Evolutionary conservation across 2,888 invertebrate species (phyloP), one percentile per base, ranked within the genome.

Genomic region (Platypus cylindrus): DNA sequence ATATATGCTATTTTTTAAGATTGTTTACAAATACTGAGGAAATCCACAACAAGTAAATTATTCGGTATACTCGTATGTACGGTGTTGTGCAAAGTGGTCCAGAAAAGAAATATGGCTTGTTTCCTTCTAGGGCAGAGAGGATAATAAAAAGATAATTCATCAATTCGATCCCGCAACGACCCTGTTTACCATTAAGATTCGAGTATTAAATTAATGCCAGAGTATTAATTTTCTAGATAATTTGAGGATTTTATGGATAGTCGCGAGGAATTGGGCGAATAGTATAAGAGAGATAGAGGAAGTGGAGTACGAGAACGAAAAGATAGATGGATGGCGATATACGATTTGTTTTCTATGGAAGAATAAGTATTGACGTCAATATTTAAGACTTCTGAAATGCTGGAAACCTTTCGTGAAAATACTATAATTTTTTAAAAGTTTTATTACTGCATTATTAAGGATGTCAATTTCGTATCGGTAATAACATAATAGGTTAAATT

Each of bases 91-190:
- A 37, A 37, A 41, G 37, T 41, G 37, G 41, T 25, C 37, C 30
- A 31, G 41, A 41, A 34, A 37, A 37, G 41, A 41, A 41, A 32
- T 41, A 37, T 41, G 30, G 37, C 37, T 29, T 35, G 32, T 37
- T 41, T 37, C 32, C 37, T 37, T 32, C 23, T 14, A 24, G 33
- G n/a, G n/a, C n/a, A n/a, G 16, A 34, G 32, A 37, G 41, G 34
- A 34, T 37, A 37, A 41, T 41, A 35, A 41, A 41, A 41, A 34
- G 37, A 41, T 37, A 37, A 32, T 37, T 41, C 37, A 41, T 41
- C 40, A 37, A 25, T 23, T 36, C 18, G 16, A 34, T 22, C n/a
- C 26, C 36, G 26, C 26, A 20, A 20, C 22, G 40, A 33, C 22
- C 29, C 26, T 40, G 36, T 36, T 39, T 39, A 35, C 36, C 30